Conservation (phyloP, 2,888 invertebrate genomes). For the Drosophila pseudotakahashii region DNA sequence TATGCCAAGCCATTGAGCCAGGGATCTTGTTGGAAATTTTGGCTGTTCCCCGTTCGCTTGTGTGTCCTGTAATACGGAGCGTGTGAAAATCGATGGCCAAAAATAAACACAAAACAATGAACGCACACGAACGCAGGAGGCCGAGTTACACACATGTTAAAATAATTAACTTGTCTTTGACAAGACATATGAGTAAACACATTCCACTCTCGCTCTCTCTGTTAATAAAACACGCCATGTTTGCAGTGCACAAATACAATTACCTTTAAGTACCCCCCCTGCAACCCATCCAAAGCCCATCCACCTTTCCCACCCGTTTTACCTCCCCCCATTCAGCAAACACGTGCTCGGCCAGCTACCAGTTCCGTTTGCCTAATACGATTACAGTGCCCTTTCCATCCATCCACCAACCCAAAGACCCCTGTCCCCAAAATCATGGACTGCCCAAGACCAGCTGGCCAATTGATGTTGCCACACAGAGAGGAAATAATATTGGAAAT, state of each 20-base stretch:
- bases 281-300: neutral
- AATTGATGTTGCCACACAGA: slow-evolving; percentile 29
- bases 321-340: slow-evolving; percentile 23
- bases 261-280: slow-evolving; percentile 50
- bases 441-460: slow-evolving; percentile 44
- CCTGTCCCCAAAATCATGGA: slow-evolving; percentile 42
- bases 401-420: slow-evolving; percentile 3
- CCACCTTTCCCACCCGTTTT: neutral
- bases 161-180: slow-evolving; percentile 80
- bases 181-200: slow-evolving; percentile 76
- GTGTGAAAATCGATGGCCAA: slow-evolving; percentile 74
- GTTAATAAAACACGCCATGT: slow-evolving; percentile 50
- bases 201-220: slow-evolving; percentile 38
- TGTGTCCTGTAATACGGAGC: slow-evolving; percentile 26
- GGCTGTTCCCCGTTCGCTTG: slow-evolving; percentile 1
- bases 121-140: slow-evolving; percentile 17
- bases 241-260: slow-evolving; percentile 55
- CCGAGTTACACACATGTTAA: slow-evolving; percentile 47
- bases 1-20: slow-evolving; percentile 30
- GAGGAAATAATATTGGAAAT: neutral
- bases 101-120: slow-evolving; percentile 64
- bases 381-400: slow-evolving; percentile 36
- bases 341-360: slow-evolving; percentile 67
- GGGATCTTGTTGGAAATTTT: slow-evolving; percentile 27
- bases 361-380: slow-evolving; percentile 76